Evolutionary conservation across 2,113 vertebrate species (phyloP).

Genomic region (Oncorhynchus nerka): DNA sequence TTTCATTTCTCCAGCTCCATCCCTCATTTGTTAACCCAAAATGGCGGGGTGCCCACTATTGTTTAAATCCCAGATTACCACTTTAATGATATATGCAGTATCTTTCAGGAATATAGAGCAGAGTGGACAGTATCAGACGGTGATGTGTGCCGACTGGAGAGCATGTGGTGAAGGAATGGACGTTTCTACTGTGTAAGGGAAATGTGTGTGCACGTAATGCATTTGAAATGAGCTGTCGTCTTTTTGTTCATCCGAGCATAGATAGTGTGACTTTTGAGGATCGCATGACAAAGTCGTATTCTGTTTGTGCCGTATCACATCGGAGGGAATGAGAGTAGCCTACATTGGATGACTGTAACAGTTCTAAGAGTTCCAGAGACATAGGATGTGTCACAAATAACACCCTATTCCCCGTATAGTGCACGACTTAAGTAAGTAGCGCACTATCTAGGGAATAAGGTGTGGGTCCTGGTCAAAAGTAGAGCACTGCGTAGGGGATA

Average conservation of each 20-base stretch:
- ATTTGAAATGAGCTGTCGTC: conserved; percentile 44
- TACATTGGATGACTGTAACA: neutral
- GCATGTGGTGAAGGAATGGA: conserved; percentile 23
- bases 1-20: no score
- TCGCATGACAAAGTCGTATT: conserved; percentile 28
- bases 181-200: neutral
- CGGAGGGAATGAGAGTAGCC: neutral
- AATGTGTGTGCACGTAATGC: conserved; percentile 33
- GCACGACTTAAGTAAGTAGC: no score
- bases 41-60: no score
- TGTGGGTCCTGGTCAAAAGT: no score
- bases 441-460: no score
- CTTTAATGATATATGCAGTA: conserved; percentile 13
- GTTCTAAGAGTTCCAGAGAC: neutral
- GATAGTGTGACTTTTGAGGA: conserved; percentile 30
- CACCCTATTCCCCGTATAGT: no score
- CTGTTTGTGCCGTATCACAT: conserved; percentile 14
- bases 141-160: conserved; percentile 38
- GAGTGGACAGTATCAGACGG: conserved; percentile 28
- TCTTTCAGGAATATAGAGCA: conserved; percentile 16
- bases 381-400: no score
- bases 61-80: no score
- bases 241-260: conserved; percentile 12
- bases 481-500: no score
- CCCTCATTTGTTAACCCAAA: no score